Conservation (phyloP, 2,797 vertebrate genomes). For the Potorous gilbertii region DNA sequence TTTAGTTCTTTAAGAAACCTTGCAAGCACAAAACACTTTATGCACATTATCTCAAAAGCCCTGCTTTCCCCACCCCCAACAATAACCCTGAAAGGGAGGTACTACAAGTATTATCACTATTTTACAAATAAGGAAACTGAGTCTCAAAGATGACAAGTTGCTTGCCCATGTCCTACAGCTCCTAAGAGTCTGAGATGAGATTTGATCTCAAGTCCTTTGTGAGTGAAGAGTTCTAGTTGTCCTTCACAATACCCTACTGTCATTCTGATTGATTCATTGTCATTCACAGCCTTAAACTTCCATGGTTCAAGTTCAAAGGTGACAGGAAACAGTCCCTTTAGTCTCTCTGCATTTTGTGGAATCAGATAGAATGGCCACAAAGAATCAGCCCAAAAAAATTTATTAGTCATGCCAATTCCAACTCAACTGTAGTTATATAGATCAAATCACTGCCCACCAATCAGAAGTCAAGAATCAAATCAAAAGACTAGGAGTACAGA, state of each 20-base stretch:
- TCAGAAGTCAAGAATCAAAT: neutral
- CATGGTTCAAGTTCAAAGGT: neutral
- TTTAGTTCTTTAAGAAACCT: neutral
- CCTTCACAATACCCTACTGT: neutral
- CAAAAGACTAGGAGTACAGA: neutral
- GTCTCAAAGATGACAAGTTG: neutral
- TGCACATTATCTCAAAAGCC: neutral
- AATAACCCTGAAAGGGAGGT: neutral
- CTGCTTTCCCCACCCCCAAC: neutral
- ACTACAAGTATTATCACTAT: neutral
- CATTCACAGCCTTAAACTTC: neutral
- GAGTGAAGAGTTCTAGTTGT: neutral
- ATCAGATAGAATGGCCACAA: neutral
- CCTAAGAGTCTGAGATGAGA: neutral
- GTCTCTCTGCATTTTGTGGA: neutral
- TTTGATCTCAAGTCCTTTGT: neutral
- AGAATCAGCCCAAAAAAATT: neutral
- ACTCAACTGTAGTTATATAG: neutral
- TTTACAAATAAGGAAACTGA: neutral
- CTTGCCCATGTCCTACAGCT: too few relatives aligned
- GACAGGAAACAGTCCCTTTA: neutral
- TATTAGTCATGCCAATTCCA: neutral
- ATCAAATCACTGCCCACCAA: neutral
- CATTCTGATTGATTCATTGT: neutral
- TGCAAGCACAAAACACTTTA: neutral